Evolutionary conservation across 35 echinoderm and acorn worm species (phyloP), one percentile per base, ranked within the genome.

Genomic region (Strongylocentrotus purpuratus): DNA sequence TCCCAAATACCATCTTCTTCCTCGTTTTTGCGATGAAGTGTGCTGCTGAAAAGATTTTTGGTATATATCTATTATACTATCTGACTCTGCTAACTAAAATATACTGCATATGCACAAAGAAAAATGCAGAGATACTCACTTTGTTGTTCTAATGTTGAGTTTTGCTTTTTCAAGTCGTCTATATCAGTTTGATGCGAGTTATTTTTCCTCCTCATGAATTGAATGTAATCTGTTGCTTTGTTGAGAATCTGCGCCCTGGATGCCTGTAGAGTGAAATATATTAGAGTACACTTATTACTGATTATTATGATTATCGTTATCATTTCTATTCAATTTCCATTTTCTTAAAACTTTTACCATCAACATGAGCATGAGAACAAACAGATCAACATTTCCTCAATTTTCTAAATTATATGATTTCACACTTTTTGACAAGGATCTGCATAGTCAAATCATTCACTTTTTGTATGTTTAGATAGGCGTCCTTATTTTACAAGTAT

Each of bases 151-250:
- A 99, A 94, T 5, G 96, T 88, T 94, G 95, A 71, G 60, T 99
- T 99, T 93, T 99, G 98, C 94, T 94, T 96, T 55, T 99, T 99
- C 86, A 99, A 94, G 70, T 97, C 98, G 88, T 99, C 98, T 20
- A 99, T 99, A 91, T 99, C 98, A 17, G 92, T 92, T 90, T 99
- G 98, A 85, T 99, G 98, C 31, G 98, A 97, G 88, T 99, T 99
- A 86, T 99, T 99, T 94, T 99, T 99, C 61, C 97, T 91, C 61
- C 98, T 97, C 98, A 99, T 99, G 60, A 98, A 97, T 94, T 99
- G 95, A 88, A 99, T 99, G 86, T 99, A 99, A 71, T 99, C 98
- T 97, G 98, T 99, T 88, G 98, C 98, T 88, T 99, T 99, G 94
- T 99, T 99, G 28, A 99, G 94, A 70, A 99, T 99, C 87, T 99